Evolutionary conservation across 2,888 invertebrate genomes (phyloP), one percentile per base, ranked within the genome.

Genomic region (Apamea sordens): DNA sequence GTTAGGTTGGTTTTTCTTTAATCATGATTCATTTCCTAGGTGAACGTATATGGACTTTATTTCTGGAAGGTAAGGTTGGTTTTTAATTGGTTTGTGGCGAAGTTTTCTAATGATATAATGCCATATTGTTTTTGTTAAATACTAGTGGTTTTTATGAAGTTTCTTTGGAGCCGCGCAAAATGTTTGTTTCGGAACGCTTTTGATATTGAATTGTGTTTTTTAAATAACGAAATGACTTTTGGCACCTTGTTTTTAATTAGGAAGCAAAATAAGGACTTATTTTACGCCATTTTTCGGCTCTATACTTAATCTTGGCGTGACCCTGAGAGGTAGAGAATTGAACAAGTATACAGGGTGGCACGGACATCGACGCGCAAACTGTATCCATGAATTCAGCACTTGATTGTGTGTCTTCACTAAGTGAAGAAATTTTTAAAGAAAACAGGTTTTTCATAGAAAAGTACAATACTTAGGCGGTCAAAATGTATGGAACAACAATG

Each of bases 121-220:
- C 87, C 85, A 85, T 90, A 91, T 90, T 91, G 91, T 91, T 91
- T 91, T 88, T 89, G 90, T 89, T 90, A 90, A 91, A 89, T 90
- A 89, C 85, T 90, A 90, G 89, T 89, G 84, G 85, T 90, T 90
- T 91, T 90, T 89, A 86, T 86, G 82, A 89, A 90, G 90, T 87
- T 88, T 88, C 84, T 84, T 87, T 85, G 76, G 81, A 77, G 84
- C 78, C 74, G 73, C 71, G 81, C 67, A 75, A 69, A 84, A 80
- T 88, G 82, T 85, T 88, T 90, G 82, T 86, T 84, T 74, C 61
- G 65, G 44, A 70, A 82, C 53, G 75, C 59, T 79, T 86, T 85
- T 86, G 70, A 73, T 81, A 76, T 85, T 84, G 32, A 76, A 83
- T 80, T 82, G 75, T 76, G 8, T 53, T 63, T 64, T 84, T 81